phyloP scores from a whole-genome alignment of 2,113 vertebrate genomes.

The Mellivora capensis region DNA sequence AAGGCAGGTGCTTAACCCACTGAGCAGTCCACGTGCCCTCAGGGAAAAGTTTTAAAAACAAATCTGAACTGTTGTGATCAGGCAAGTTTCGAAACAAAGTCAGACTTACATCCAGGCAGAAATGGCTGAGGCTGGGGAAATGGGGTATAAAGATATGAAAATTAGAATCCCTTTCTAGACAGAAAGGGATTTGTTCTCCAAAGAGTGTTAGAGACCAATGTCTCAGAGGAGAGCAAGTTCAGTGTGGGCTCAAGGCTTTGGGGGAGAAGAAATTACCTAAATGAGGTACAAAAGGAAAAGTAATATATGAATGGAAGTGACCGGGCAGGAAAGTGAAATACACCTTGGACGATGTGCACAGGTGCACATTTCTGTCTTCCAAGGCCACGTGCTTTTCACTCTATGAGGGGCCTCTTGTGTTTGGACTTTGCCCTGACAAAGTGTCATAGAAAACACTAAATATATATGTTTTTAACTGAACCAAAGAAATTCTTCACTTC shows the following conservation, averaged over 20 bases:
- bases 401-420: rapidly evolving
- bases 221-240: neutral
- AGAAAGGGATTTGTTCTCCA: neutral
- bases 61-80: neutral
- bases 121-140: neutral
- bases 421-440: neutral
- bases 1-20: neutral
- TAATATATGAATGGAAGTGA: neutral
- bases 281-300: neutral
- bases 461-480: neutral
- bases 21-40: neutral
- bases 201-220: neutral
- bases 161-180: neutral
- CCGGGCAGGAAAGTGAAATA: neutral
- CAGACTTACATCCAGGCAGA: neutral
- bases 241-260: neutral
- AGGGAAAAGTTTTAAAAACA: neutral
- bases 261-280: neutral
- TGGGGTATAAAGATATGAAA: neutral
- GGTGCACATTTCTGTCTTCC: neutral
- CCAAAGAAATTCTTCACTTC: neutral
- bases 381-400: neutral
- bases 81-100: neutral
- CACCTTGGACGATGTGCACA: rapidly evolving
- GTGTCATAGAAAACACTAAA: neutral